Percentiles rank a stretch among this genome's conserved stretches.
Evolutionary conservation across 2,888 invertebrate genomes (phyloP).

Genomic region (Notocelia uddmanniana): DNA sequence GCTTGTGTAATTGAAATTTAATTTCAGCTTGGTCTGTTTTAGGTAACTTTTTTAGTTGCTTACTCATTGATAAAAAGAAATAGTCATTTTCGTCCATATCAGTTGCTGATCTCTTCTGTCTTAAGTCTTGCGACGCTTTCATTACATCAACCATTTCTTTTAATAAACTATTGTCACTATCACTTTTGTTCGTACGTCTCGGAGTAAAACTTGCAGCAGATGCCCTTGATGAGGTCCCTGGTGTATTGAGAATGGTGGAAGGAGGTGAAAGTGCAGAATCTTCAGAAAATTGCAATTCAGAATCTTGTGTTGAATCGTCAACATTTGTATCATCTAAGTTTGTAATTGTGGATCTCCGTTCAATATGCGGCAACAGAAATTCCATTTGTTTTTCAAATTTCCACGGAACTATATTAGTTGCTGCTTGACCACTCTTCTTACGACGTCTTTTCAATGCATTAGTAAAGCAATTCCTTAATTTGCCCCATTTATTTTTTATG

Average conservation of each 20-base stretch:
- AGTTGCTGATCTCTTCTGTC: slow-evolving; percentile 49
- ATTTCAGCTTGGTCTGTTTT: slow-evolving; percentile 32
- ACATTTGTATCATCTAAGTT: slow-evolving; percentile 32
- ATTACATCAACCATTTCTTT: slow-evolving; percentile 41
- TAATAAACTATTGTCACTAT: slow-evolving; percentile 43
- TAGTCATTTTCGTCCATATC: slow-evolving; percentile 39
- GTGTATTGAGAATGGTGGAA: too few species aligned
- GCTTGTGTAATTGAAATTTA: slow-evolving; percentile 30
- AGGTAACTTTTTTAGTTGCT: slow-evolving; percentile 27
- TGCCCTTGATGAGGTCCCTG: slow-evolving; percentile 25
- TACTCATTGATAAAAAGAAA: slow-evolving; percentile 37
- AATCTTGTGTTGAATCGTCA: slow-evolving; percentile 45
- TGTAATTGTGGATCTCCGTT: slow-evolving; percentile 35
- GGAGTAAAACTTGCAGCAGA: slow-evolving; percentile 31
- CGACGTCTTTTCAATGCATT: slow-evolving; percentile 49
- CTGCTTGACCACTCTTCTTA: slow-evolving; percentile 47
- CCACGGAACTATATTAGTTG: slow-evolving; percentile 43
- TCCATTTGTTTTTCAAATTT: slow-evolving; percentile 47
- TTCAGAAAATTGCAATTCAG: slow-evolving; percentile 46
- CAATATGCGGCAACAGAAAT: slow-evolving; percentile 45
- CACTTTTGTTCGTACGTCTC: slow-evolving; percentile 43
- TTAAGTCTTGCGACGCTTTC: slow-evolving; percentile 43
- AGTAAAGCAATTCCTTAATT: slow-evolving; percentile 48
- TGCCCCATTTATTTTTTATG: slow-evolving; percentile 48
- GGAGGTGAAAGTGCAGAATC: slow-evolving; percentile 43